Evolutionary conservation across 1,140 invertebrate species (phyloP), one percentile per base, ranked within the genome.

Genomic region (Lepidotrigona ventralis): DNA sequence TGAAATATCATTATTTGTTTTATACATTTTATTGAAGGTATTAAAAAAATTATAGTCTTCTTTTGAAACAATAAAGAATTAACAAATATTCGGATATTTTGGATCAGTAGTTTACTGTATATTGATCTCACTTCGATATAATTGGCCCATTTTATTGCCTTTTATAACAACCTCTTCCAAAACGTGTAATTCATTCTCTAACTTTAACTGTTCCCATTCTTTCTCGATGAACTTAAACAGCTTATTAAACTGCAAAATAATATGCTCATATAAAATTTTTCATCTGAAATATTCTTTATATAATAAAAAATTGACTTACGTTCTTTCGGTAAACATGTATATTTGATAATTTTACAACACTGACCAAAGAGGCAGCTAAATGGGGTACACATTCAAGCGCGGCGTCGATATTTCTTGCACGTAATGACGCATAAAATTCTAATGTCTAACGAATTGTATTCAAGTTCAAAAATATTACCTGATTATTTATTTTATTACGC

Each of bases 91-190:
- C 39, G 8, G 39, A 39, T 39, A 39, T 39, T 39, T 39, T 2
- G 0, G 23, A 46, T 51, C 2, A 1, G 2, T 14, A 70, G 15
- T 15, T 51, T 14, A 46, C 1, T 2, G 8, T 1, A 46, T 21
- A 12, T n/a, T 70, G 6, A 72, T 39, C 56, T 15, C n/a, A 80
- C 78, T 72, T 72, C 79, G 51, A 26, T 80, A 80, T 1, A 72
- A 17, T 2, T 29, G 26, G 2, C 69, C 69, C 2, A 80, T 4
- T 21, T 15, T 51, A 2, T 56, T 72, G 5, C 56, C 79, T 11
- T 17, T 21, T 1, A 8, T 23, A 14, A 56, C 53, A 1, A 72
- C 19, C 3, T 72, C 15, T 23, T 79, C 78, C 8, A 79, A 1
- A 8, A 79, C 17, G 2, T 60, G 23, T 12, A 80, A 9, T 3